These are phyloP conservation scores for Graptemys geographica DNA, from an alignment of 2,797 vertebrate species.

Conservation along the genomic window DNA sequence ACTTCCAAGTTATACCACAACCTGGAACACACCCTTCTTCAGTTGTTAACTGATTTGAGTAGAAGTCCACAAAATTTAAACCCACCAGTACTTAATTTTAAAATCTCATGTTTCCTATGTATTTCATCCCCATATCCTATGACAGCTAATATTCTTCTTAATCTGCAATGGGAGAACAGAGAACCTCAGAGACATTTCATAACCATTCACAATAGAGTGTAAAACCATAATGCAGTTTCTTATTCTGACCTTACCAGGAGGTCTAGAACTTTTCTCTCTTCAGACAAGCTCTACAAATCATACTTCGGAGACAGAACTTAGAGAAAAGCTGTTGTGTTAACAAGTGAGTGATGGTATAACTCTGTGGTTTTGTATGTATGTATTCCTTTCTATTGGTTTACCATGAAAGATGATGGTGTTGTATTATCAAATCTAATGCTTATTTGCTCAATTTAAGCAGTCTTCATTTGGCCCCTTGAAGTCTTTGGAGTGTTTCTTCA, in stretches of 20 bases:
- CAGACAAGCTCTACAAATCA: background rate
- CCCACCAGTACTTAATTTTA: background rate
- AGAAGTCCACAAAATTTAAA: background rate
- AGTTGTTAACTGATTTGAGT: background rate
- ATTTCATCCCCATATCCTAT: background rate
- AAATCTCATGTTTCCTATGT: background rate
- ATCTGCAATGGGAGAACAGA: background rate
- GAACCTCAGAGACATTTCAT: no score
- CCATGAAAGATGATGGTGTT: background rate
- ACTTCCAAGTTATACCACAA: slow-evolving; percentile 1
- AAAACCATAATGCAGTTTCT: background rate
- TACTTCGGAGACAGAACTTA: no score
- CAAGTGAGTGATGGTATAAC: background rate
- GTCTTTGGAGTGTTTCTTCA: background rate
- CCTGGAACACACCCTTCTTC: background rate
- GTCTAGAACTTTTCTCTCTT: background rate
- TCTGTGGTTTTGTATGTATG: background rate
- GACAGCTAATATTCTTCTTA: background rate
- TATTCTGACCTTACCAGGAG: background rate
- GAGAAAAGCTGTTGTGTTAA: background rate
- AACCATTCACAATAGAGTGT: background rate
- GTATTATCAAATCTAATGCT: no score
- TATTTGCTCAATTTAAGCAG: background rate
- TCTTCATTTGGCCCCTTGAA: background rate
- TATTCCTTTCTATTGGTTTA: background rate